Evolutionary conservation across 2,888 invertebrate species (phyloP).

Genomic region (Azorinus chamasolen): DNA sequence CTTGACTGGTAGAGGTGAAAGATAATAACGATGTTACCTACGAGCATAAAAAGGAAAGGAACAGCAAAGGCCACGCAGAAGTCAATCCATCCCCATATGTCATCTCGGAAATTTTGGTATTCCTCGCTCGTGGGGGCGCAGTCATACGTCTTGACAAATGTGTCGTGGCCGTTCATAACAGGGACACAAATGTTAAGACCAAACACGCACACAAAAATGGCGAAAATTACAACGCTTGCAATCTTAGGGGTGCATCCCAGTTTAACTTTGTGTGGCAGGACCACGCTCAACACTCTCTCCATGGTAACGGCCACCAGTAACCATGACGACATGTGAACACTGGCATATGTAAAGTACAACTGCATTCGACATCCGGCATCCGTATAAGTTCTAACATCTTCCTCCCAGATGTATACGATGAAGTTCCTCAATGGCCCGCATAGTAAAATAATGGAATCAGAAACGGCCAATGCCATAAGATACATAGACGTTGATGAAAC

Average conservation of each 20-base stretch:
- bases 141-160: not conserved
- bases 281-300: slow-evolving; percentile 75
- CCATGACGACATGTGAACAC: slow-evolving; percentile 77
- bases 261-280: slow-evolving; percentile 74
- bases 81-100: slow-evolving; percentile 39
- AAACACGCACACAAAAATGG: slow-evolving; percentile 2
- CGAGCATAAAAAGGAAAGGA: slow-evolving; percentile 31
- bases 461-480: slow-evolving; percentile 68
- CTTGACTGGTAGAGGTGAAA: slow-evolving; percentile 23
- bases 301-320: slow-evolving; percentile 77
- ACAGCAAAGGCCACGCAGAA: slow-evolving; percentile 29
- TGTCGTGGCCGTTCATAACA: slow-evolving; percentile 17
- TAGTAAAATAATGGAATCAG: slow-evolving; percentile 72
- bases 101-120: slow-evolving; percentile 48
- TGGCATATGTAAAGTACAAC: slow-evolving; percentile 71
- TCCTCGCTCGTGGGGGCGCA: slow-evolving; percentile 39
- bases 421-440: slow-evolving; percentile 75
- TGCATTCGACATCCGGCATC: slow-evolving; percentile 65
- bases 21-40: slow-evolving; percentile 42
- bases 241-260: slow-evolving; percentile 61
- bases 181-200: slow-evolving; percentile 20
- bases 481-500: slow-evolving; percentile 69
- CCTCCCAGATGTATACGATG: slow-evolving; percentile 37
- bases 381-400: slow-evolving; percentile 64
- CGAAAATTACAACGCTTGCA: slow-evolving; percentile 35